Evolutionary conservation across 2,797 vertebrate genomes (phyloP), one percentile per base, ranked within the genome.

Genomic region (Micropoecilia bifurca): DNA sequence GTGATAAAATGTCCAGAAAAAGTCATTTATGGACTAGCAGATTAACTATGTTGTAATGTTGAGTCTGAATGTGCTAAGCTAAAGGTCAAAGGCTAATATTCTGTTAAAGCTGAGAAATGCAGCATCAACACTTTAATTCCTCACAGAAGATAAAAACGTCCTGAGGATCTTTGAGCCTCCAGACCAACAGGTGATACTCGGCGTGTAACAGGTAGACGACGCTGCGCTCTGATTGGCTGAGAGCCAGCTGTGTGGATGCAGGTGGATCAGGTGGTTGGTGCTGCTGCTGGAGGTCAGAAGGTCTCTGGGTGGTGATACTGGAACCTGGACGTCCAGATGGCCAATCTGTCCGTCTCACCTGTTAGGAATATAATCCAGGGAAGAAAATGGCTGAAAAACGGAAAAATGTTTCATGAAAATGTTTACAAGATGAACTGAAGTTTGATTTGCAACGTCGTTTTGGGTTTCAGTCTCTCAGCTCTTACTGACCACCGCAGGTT

Each of bases 201-300:
- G 59, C 59, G 16, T 33, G 59, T 63, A 63, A 63, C 59, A 36
- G 59, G 30, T 63, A 63, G 59, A 63, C 16, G n/a, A 59, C 18
- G 39, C 74, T 66, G 55, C 16, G 7, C 63, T 82, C 39, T 77
- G 80, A 82, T 74, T 85, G 77, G 80, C 61, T 28, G 25, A 55
- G 25, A 76, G 79, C 83, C 76, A 76, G 73, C 6, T 20, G n/a
- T 47, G n/a, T 30, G 71, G 46, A 28, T 73, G 1, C 71, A 3
- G 71, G 16, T 73, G 30, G 71, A 73, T 47, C 72, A n/a, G 53
- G 55, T 75, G 46, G 16, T 71, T 16, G 4, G 68, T 18, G 46
- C 39, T 45, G 36, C 41, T 46, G 43, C n/a, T 6, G 59, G 30
- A 33, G 59, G 13, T 63, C 59, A 63, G 14, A 63, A 36, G 28